Evolutionary conservation across 2,797 vertebrate genomes (phyloP).

Genomic region (Enteromius trimaculatus): DNA sequence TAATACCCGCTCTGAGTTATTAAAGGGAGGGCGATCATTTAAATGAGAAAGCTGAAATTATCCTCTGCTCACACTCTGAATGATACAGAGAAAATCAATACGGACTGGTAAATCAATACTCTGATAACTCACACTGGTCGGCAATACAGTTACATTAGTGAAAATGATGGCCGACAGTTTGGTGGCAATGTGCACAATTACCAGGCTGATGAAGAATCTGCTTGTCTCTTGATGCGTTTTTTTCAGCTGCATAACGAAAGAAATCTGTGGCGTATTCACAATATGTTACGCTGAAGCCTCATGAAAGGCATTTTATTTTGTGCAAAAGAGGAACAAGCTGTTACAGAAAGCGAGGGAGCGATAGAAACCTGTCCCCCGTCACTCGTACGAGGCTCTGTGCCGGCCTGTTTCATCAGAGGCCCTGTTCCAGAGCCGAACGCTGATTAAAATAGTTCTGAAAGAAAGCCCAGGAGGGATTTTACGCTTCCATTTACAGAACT

Average conservation of each 20-base stretch:
- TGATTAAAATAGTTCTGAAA: constrained; percentile 59
- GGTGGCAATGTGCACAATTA: constrained; percentile 37
- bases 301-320: constrained; percentile 15
- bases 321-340: constrained; percentile 14
- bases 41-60: constrained; percentile 58
- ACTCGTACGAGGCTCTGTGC: constrained; percentile 27
- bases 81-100: constrained; percentile 58
- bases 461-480: constrained; percentile 59
- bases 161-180: constrained; percentile 15
- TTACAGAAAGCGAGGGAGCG: neutral
- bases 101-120: constrained; percentile 57
- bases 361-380: constrained; percentile 22
- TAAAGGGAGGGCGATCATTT: constrained; percentile 55
- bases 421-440: constrained; percentile 40
- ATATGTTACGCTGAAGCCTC: constrained; percentile 2
- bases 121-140: constrained; percentile 40
- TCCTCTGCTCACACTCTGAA: constrained; percentile 45
- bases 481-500: constrained; percentile 64
- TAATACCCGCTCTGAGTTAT: constrained; percentile 56
- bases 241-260: neutral
- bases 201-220: constrained; percentile 17
- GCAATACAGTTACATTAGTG: constrained; percentile 37
- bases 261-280: constrained; percentile 13
- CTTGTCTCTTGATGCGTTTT: neutral
- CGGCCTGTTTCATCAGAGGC: constrained; percentile 46